These are phyloP conservation scores for Columba guinea DNA, from an alignment of 2,797 vertebrate genomes.

Conservation along the genomic window DNA sequence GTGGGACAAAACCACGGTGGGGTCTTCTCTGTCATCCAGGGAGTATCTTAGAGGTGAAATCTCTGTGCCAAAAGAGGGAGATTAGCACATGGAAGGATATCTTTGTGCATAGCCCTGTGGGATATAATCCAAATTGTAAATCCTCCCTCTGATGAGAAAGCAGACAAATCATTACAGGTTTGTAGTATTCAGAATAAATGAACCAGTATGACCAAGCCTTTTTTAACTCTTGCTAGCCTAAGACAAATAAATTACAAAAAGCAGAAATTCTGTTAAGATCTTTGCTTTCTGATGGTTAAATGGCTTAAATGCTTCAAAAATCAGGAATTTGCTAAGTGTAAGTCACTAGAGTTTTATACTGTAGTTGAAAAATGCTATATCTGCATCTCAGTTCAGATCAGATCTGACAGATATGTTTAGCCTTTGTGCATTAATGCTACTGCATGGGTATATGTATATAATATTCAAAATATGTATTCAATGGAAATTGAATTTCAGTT, in stretches of 20 bases:
- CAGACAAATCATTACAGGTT: background rate
- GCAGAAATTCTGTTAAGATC: background rate
- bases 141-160: background rate
- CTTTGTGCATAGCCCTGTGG: background rate
- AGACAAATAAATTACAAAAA: background rate
- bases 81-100: background rate
- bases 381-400: constrained; percentile 15
- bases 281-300: constrained; percentile 4
- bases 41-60: background rate
- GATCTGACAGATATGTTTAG: constrained; percentile 7
- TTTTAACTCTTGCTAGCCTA: background rate
- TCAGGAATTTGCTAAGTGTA: background rate
- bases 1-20: background rate
- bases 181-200: background rate
- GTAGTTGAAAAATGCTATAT: background rate
- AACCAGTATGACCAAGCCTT: background rate
- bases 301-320: background rate
- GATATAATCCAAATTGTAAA: background rate
- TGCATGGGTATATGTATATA: constrained; percentile 9
- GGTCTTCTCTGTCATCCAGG: background rate
- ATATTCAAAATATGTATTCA: constrained; percentile 18
- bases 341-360: background rate
- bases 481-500: constrained; percentile 35
- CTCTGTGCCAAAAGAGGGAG: background rate
- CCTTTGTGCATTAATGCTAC: constrained; percentile 22